Conservation (phyloP, 2,113 vertebrate species). For the Andinoacara biseriatus region DNA sequence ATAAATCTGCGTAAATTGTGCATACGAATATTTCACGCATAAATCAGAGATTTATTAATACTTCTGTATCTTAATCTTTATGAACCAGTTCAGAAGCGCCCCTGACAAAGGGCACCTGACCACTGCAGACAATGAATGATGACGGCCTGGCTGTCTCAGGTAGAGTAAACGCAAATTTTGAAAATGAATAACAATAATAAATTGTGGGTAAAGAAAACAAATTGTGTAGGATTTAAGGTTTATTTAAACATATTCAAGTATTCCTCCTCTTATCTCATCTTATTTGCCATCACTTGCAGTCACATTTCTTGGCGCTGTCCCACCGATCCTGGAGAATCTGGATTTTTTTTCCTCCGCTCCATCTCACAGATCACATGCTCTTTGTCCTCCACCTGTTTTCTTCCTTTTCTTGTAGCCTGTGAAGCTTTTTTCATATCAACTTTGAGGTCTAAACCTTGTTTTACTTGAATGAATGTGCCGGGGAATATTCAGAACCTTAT, state of each 20-base stretch:
- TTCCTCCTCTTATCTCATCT: neutral
- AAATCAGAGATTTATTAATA: too few species aligned
- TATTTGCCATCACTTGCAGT: neutral
- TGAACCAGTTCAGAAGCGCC: too few species aligned
- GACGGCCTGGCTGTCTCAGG: too few species aligned
- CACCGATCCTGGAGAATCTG: neutral
- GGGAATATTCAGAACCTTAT: neutral
- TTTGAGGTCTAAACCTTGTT: neutral
- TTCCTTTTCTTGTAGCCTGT: rapidly evolving
- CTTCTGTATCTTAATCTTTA: too few species aligned
- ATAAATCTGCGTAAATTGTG: too few species aligned
- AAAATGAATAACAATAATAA: too few species aligned
- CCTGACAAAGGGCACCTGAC: too few species aligned
- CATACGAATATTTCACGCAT: too few species aligned
- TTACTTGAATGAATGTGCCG: neutral
- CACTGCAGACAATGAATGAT: too few species aligned
- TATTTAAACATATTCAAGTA: neutral
- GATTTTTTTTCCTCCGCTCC: neutral
- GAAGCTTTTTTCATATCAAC: neutral
- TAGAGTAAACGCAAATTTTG: too few species aligned
- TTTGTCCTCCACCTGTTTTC: neutral
- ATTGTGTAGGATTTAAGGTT: neutral
- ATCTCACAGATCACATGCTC: neutral
- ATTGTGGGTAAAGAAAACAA: neutral
- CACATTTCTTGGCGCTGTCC: neutral